A percentile compares a stretch with the other conserved stretches of the same genome.
Conservation (phyloP, 2,797 vertebrate genomes). For the Lemur catta region DNA sequence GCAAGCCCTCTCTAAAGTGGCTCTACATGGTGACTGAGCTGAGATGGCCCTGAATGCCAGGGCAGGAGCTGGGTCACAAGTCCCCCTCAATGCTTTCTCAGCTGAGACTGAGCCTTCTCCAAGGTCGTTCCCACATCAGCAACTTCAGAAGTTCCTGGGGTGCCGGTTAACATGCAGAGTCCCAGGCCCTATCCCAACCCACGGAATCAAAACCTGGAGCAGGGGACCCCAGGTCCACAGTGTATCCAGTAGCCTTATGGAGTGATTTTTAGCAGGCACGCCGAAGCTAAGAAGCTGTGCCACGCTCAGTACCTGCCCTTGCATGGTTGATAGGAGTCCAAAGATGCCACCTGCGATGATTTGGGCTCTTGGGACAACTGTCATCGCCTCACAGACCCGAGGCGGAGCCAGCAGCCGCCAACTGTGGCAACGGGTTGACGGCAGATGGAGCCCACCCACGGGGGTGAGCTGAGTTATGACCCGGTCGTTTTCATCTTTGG, state of each 20-base stretch:
- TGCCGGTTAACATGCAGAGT: not conserved
- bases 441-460: fast-evolving
- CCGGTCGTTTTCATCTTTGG: not conserved
- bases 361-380: too few species aligned
- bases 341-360: not conserved
- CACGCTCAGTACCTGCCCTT: not conserved
- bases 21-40: not conserved
- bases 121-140: too few species aligned
- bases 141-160: not conserved
- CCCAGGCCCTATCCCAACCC: not conserved
- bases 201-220: not conserved
- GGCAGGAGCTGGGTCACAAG: fast-evolving
- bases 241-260: too few species aligned
- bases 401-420: fast-evolving
- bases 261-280: not conserved
- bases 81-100: not conserved
- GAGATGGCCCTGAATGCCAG: not conserved
- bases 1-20: too few species aligned
- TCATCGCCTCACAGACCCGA: fast-evolving
- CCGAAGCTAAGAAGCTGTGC: not conserved
- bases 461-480: not conserved
- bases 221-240: not conserved
- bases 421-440: fast-evolving
- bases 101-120: not conserved
- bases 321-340: not conserved